Conservation (phyloP, 35 echinoderm and acorn worm species). For the Heliocidaris erythrogramma region DNA sequence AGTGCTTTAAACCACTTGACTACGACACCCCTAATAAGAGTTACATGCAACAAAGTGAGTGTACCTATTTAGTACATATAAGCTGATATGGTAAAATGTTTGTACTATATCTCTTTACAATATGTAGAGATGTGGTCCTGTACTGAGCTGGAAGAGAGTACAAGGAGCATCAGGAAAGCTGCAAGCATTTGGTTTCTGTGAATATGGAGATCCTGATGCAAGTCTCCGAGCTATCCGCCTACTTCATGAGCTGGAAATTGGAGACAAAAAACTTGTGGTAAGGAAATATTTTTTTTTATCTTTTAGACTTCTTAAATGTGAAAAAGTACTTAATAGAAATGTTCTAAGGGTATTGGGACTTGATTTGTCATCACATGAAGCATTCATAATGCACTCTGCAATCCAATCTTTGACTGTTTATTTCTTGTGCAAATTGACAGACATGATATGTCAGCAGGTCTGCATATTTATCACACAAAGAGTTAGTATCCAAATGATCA, state of each 20-base stretch:
- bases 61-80: not conserved
- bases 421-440: no score
- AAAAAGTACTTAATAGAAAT: no score
- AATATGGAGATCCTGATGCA: conserved; percentile 88
- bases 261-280: conserved; percentile 94
- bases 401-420: no score
- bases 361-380: no score
- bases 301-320: not conserved
- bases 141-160: conserved; percentile 94
- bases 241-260: conserved; percentile 89
- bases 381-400: no score
- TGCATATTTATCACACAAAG: no score
- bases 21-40: no score
- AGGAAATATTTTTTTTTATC: conserved; percentile 33
- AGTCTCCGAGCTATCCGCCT: conserved; percentile 88
- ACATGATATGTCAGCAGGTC: no score
- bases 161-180: conserved; percentile 97
- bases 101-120: not conserved
- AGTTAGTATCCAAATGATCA: no score
- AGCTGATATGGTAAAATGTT: not conserved
- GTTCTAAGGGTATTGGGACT: no score
- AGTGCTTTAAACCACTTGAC: no score
- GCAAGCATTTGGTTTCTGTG: conserved; percentile 99
- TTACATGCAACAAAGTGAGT: no score
- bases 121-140: conserved; percentile 77